Evolutionary conservation across 2,113 vertebrate species (phyloP).

Genomic region (Xenus cinereus): DNA sequence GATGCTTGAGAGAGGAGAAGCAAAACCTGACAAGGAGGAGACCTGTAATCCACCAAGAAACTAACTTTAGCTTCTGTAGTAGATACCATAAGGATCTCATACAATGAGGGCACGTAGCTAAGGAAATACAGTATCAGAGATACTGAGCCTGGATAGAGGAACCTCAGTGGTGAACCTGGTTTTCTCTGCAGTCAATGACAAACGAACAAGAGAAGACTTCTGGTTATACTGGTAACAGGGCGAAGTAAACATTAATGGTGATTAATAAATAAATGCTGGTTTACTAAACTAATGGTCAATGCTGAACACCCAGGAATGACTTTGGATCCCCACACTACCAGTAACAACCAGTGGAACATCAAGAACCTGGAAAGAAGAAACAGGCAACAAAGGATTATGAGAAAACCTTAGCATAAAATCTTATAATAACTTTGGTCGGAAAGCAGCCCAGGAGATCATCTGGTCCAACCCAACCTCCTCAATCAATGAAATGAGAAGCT

Average conservation of each 20-base stretch:
- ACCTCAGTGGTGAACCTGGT: neutral
- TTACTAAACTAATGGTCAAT: neutral
- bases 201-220: neutral
- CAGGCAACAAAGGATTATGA: neutral
- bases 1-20: neutral
- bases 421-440: neutral
- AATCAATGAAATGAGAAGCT: neutral
- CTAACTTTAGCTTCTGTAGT: neutral
- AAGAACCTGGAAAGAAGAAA: neutral
- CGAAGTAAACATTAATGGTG: neutral
- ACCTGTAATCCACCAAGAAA: neutral
- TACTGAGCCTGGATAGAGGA: neutral
- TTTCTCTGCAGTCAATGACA: neutral
- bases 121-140: neutral
- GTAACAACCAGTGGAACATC: neutral
- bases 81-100: rapidly evolving
- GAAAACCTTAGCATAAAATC: neutral
- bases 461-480: neutral
- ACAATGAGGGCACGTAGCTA: rapidly evolving
- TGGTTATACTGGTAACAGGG: neutral
- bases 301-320: neutral
- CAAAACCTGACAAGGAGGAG: neutral
- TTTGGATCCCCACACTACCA: neutral
- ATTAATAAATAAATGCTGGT: neutral
- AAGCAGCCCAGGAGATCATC: neutral